Percentiles rank a stretch among this genome's conserved stretches.
phyloP scores from a whole-genome alignment of 92 coral and sea anemone species.

The Epizoanthus ramosus region DNA sequence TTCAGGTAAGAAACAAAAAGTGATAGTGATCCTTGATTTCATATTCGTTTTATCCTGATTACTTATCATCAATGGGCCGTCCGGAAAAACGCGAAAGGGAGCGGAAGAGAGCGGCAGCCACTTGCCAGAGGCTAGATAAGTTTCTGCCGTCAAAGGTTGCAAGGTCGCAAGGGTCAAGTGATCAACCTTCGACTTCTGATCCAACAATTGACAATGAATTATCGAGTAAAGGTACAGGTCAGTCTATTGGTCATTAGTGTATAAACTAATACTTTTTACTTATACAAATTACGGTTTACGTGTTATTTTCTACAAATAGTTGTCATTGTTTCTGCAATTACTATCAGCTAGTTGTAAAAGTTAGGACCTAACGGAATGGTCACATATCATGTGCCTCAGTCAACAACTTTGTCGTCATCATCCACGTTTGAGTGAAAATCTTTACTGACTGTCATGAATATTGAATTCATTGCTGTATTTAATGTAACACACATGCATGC shows the following conservation, averaged over 20 bases:
- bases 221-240: no score
- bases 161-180: not conserved
- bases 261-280: no score
- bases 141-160: not conserved
- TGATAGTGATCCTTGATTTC: not conserved
- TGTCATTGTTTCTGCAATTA: no score
- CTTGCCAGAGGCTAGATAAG: constrained; percentile 7
- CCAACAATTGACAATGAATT: no score
- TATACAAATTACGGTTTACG: no score
- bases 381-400: constrained; percentile 14
- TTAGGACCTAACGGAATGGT: constrained; percentile 13
- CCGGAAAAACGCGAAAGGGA: constrained; percentile 8
- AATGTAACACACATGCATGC: not conserved
- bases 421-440: not conserved
- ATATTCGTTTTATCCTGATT: not conserved
- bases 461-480: no score
- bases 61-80: constrained; percentile 5
- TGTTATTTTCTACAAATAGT: no score
- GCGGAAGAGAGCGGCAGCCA: constrained; percentile 26
- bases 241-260: no score
- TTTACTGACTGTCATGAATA: not conserved
- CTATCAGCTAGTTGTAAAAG: constrained; percentile 21
- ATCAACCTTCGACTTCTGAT: constrained; percentile 7
- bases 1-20: no score
- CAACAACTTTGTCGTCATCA: constrained; percentile 26